Evolutionary conservation across 2,113 vertebrate species (phyloP).

Genomic region (Peromyscus maniculatus): DNA sequence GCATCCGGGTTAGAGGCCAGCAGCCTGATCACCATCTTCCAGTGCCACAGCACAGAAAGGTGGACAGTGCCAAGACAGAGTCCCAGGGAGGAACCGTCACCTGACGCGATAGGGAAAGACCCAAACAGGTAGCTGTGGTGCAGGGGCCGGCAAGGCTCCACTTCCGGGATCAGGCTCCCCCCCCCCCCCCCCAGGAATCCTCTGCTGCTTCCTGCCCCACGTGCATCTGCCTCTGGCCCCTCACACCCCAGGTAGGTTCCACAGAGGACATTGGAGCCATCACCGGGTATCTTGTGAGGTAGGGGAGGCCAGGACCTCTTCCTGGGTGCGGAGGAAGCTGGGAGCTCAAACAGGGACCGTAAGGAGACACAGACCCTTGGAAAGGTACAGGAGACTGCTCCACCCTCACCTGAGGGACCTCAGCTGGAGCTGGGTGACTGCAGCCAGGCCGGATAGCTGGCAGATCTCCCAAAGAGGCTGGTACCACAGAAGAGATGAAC

Average conservation of each 20-base stretch:
- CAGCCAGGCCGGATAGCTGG: background rate
- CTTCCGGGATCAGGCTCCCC: accelerated
- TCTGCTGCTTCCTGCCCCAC: background rate
- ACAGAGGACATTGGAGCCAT: background rate
- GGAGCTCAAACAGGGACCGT: too few species aligned
- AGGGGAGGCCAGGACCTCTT: background rate
- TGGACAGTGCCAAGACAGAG: too few species aligned
- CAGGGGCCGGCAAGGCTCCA: accelerated
- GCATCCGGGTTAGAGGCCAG: background rate
- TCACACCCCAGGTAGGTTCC: accelerated
- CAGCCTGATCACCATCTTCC: background rate
- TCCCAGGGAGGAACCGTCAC: background rate
- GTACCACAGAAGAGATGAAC: background rate
- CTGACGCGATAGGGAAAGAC: accelerated
- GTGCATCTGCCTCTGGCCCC: accelerated
- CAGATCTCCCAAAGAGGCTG: background rate
- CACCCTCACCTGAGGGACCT: background rate
- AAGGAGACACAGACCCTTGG: accelerated
- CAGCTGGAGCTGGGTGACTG: background rate
- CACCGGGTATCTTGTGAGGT: background rate
- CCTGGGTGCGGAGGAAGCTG: background rate
- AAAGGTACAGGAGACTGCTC: background rate
- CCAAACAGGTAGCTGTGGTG: accelerated
- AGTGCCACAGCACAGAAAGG: background rate
- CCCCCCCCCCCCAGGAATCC: background rate